Evolutionary conservation across 2,113 vertebrate species (phyloP).

Genomic region (Podocnemis expansa): DNA sequence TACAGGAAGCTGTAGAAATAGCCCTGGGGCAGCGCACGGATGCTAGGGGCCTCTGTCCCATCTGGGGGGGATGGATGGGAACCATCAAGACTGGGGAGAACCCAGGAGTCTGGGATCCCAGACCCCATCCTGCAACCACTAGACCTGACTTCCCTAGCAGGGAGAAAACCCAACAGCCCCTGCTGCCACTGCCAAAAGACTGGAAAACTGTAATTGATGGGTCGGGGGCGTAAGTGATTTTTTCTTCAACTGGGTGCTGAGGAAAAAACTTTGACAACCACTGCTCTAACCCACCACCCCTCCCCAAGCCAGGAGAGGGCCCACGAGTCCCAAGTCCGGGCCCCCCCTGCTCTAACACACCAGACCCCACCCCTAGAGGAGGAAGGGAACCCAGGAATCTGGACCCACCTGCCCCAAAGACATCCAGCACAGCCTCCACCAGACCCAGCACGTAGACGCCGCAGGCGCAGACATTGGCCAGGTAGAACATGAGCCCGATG

Average conservation of each 20-base stretch:
- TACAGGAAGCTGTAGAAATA: not conserved
- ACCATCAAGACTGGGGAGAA: not conserved
- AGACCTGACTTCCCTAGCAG: not conserved
- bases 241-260: no score
- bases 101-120: not conserved
- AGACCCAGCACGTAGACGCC: slow-evolving; percentile 91
- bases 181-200: no score
- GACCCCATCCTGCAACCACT: not conserved
- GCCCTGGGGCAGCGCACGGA: not conserved
- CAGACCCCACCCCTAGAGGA: not conserved
- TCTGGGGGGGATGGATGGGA: slow-evolving; percentile 70
- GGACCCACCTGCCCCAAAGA: slow-evolving; percentile 82
- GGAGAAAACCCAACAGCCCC: no score
- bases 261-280: no score
- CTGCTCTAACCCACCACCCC: no score
- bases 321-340: not conserved
- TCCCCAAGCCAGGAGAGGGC: not conserved
- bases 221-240: no score
- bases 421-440: slow-evolving; percentile 87
- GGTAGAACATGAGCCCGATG: slow-evolving; percentile 94
- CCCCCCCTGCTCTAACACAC: not conserved
- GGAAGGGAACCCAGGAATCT: not conserved
- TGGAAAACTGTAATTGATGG: no score
- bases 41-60: not conserved
- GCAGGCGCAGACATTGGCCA: slow-evolving; percentile 91